Conservation (phyloP, 2,113 vertebrate species). For the Piprites chloris region DNA sequence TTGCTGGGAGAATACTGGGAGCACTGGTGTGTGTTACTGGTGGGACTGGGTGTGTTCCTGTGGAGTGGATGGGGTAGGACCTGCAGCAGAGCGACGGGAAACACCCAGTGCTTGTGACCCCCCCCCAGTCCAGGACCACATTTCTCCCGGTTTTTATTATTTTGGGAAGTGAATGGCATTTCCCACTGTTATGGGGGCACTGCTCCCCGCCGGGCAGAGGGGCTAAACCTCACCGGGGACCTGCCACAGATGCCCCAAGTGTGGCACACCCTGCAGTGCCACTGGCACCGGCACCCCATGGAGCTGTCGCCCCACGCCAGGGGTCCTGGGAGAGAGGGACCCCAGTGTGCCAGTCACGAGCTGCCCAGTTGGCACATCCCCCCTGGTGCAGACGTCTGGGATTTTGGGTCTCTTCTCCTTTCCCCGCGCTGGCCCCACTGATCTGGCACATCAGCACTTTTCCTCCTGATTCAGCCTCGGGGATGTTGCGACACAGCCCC, state of each 20-base stretch:
- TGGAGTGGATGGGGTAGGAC: rapidly evolving
- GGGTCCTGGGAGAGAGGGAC: rapidly evolving
- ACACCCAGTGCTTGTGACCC: background rate
- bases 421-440: rapidly evolving
- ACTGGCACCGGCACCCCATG: rapidly evolving
- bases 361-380: background rate
- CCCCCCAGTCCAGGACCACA: rapidly evolving
- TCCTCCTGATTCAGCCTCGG: background rate
- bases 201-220: rapidly evolving
- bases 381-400: rapidly evolving
- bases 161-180: background rate
- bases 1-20: background rate
- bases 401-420: conserved; percentile 13
- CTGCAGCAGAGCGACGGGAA: background rate
- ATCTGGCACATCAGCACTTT: conserved; percentile 1
- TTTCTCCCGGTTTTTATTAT: rapidly evolving
- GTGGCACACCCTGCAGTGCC: rapidly evolving
- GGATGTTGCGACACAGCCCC: background rate
- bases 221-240: background rate
- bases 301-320: background rate
- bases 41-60: background rate
- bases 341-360: rapidly evolving
- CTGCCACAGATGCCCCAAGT: background rate
- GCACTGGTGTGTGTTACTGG: background rate
- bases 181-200: rapidly evolving